These are phyloP conservation scores for Rhabdophis nuchalis DNA, from an alignment of 2,797 vertebrate genomes.

Conservation along the genomic window DNA sequence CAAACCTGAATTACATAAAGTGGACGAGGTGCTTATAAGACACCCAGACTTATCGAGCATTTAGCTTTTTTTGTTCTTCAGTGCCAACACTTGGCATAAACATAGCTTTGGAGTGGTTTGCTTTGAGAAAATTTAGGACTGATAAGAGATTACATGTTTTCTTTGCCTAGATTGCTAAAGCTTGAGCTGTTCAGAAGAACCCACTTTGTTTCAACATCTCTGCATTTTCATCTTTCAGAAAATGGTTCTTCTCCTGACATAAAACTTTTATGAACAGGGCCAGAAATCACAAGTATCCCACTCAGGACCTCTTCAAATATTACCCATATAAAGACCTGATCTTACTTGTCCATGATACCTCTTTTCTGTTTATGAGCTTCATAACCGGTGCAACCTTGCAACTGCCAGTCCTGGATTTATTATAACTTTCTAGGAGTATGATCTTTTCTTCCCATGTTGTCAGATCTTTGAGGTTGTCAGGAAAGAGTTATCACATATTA, in stretches of 20 bases:
- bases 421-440: neutral
- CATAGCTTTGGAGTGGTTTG: conserved; percentile 39
- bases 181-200: neutral
- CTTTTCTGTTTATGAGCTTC: neutral
- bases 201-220: neutral
- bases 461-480: neutral
- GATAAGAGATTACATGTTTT: conserved; percentile 33
- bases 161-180: conserved; percentile 16
- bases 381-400: neutral
- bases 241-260: neutral
- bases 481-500: neutral
- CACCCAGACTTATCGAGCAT: conserved; percentile 36
- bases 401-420: neutral
- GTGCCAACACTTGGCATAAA: conserved; percentile 41
- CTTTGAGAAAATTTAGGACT: conserved; percentile 36
- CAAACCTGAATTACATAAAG: conserved; percentile 45
- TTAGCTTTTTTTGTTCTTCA: conserved; percentile 49
- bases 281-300: neutral
- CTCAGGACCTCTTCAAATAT: neutral
- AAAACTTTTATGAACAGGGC: conserved; percentile 1
- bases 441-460: neutral
- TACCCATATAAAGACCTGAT: neutral
- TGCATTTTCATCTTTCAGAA: conserved; percentile 30
- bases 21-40: conserved; percentile 36
- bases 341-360: neutral